Percentiles rank a stretch among this genome's conserved stretches.
Evolutionary conservation across 1,140 invertebrate species (phyloP).

Genomic region (Drosophila malerkotliana): DNA sequence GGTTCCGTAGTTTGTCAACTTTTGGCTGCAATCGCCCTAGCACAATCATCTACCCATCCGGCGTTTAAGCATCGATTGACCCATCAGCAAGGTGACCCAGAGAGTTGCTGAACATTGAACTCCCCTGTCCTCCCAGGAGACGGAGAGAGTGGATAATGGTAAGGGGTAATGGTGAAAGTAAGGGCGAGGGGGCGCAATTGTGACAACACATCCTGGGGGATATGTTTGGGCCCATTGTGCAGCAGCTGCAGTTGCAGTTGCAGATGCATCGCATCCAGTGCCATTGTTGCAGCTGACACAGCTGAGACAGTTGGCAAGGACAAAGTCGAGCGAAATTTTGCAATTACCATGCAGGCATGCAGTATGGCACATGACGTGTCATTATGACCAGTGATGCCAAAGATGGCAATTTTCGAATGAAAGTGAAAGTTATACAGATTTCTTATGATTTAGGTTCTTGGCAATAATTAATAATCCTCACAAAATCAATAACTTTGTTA

Average conservation of each 20-base stretch:
- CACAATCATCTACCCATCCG: slow-evolving; percentile 28
- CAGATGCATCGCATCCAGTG: slow-evolving; percentile 30
- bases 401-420: not conserved
- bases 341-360: slow-evolving; percentile 72
- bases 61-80: slow-evolving; percentile 58
- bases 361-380: slow-evolving; percentile 48
- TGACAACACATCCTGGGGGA: slow-evolving; percentile 54
- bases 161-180: not conserved
- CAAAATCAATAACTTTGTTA: not conserved
- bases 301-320: slow-evolving; percentile 57
- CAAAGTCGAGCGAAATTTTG: slow-evolving; percentile 64
- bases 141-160: not conserved
- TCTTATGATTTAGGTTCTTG: not conserved
- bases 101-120: slow-evolving; percentile 20
- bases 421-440: not conserved
- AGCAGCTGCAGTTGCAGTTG: slow-evolving; percentile 35
- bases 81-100: slow-evolving; percentile 49
- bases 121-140: slow-evolving; percentile 3
- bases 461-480: too few relatives aligned
- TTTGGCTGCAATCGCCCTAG: slow-evolving; percentile 19
- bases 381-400: slow-evolving; percentile 31
- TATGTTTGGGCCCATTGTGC: slow-evolving; percentile 49
- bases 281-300: slow-evolving; percentile 59
- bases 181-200: slow-evolving; percentile 21
- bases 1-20: slow-evolving; percentile 40